These are phyloP conservation scores for Paratrypauchen microcephalus DNA, from an alignment of 2,797 vertebrate species.

Conservation along the genomic window DNA sequence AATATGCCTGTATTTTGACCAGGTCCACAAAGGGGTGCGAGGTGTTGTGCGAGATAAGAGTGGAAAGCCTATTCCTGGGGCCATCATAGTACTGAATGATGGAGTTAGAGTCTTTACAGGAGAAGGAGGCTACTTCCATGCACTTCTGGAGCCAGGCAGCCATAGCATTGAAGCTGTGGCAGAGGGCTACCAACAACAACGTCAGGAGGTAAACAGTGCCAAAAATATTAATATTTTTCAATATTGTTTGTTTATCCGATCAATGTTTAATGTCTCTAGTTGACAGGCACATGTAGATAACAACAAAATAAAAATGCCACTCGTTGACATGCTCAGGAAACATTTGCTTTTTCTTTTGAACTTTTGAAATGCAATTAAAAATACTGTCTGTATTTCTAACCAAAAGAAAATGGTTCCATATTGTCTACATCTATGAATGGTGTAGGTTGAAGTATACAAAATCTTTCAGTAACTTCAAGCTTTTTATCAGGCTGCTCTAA, in stretches of 20 bases:
- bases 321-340: not conserved
- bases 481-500: conserved; percentile 39
- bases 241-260: not conserved
- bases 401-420: conserved; percentile 16
- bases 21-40: conserved; percentile 97
- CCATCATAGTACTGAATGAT: conserved; percentile 87
- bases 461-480: conserved; percentile 63
- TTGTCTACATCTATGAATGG: conserved; percentile 62
- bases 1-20: conserved; percentile 24
- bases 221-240: not conserved
- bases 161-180: conserved; percentile 89
- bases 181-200: conserved; percentile 91
- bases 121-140: conserved; percentile 91
- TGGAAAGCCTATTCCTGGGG: conserved; percentile 89
- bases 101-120: conserved; percentile 81
- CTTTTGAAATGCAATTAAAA: not conserved
- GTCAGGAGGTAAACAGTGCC: conserved; percentile 78
- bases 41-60: conserved; percentile 90
- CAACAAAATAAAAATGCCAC: conserved; percentile 15
- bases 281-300: not conserved
- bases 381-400: not conserved
- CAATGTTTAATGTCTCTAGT: not conserved
- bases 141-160: conserved; percentile 87
- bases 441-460: conserved; percentile 65
- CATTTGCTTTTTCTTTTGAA: not conserved